phyloP scores from a whole-genome alignment of 2,797 vertebrate genomes.

The Rhinella marina region DNA sequence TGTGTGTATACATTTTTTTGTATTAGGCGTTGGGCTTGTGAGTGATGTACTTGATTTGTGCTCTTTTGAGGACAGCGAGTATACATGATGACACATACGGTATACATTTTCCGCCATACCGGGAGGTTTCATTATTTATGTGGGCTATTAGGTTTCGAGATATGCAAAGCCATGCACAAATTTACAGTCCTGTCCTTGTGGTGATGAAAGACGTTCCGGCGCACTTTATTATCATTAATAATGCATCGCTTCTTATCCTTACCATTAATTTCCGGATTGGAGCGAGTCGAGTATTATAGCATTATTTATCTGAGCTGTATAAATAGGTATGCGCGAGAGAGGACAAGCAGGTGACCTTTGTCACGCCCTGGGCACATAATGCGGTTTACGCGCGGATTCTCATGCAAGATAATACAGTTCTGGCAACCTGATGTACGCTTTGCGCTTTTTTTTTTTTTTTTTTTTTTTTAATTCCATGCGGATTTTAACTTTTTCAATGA shows the following conservation, averaged over 20 bases:
- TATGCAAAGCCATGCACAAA: constrained; percentile 42
- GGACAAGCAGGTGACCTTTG: background rate
- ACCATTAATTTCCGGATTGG: constrained; percentile 8
- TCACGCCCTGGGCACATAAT: background rate
- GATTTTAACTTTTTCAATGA: too few species aligned
- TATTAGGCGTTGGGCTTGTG: background rate
- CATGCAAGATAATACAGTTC: too few species aligned
- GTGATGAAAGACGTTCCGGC: constrained; percentile 17
- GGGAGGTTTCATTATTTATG: background rate
- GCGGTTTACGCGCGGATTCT: too few species aligned
- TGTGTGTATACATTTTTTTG: background rate
- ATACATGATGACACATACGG: background rate
- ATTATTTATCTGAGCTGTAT: background rate
- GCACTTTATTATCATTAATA: constrained; percentile 39
- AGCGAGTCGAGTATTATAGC: background rate
- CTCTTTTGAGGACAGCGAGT: background rate
- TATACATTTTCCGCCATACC: background rate
- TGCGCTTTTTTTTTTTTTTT: too few species aligned
- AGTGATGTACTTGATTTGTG: background rate
- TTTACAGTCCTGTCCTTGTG: constrained; percentile 16
- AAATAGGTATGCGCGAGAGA: too few species aligned
- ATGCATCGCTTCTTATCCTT: constrained; percentile 22
- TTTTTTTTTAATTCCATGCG: too few species aligned
- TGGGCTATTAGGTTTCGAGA: constrained; percentile 23
- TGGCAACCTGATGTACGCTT: too few species aligned